Evolutionary conservation across 1,140 invertebrate species (phyloP).

Genomic region (Drosophila nigromelanica): DNA sequence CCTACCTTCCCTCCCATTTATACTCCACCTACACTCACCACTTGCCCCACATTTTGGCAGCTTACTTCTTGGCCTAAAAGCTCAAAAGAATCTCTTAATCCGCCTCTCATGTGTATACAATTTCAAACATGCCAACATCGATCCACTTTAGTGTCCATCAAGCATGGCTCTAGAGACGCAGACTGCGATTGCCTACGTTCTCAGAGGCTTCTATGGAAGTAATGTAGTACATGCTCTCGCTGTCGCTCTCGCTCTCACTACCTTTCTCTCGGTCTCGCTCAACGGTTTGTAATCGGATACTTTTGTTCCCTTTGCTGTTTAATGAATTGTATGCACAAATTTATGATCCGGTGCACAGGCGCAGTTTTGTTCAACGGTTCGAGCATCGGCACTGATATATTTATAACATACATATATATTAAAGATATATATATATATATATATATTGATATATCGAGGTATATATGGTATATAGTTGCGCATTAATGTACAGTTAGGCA

Average conservation of each 20-base stretch:
- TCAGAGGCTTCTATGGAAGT: slow-evolving; percentile 54
- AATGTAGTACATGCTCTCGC: slow-evolving; percentile 21
- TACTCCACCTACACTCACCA: not conserved
- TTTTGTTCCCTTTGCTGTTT: slow-evolving; percentile 81
- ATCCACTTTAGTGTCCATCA: slow-evolving; percentile 81
- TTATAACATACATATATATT: slow-evolving; percentile 1
- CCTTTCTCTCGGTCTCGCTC: slow-evolving; percentile 1
- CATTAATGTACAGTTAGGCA: slow-evolving; percentile 42
- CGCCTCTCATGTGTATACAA: slow-evolving; percentile 77
- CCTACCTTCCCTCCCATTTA: not conserved
- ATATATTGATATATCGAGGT: not conserved
- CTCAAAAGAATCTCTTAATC: slow-evolving; percentile 70
- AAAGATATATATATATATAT: not conserved
- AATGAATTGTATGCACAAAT: slow-evolving; percentile 84
- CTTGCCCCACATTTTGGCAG: slow-evolving; percentile 28
- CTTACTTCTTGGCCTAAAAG: slow-evolving; percentile 34
- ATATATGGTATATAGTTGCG: slow-evolving; percentile 11
- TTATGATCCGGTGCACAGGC: slow-evolving; percentile 81
- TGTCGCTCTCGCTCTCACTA: not conserved
- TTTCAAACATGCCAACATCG: slow-evolving; percentile 78
- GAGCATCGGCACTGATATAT: slow-evolving; percentile 29
- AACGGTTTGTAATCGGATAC: slow-evolving; percentile 69
- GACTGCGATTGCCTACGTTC: slow-evolving; percentile 16
- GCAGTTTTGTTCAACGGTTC: slow-evolving; percentile 76
- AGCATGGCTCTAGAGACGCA: slow-evolving; percentile 21